A percentile compares a stretch with the other conserved stretches of the same genome.
Evolutionary conservation across 2,797 vertebrate species (phyloP).

Genomic region (Rhadinocentrus ornatus): DNA sequence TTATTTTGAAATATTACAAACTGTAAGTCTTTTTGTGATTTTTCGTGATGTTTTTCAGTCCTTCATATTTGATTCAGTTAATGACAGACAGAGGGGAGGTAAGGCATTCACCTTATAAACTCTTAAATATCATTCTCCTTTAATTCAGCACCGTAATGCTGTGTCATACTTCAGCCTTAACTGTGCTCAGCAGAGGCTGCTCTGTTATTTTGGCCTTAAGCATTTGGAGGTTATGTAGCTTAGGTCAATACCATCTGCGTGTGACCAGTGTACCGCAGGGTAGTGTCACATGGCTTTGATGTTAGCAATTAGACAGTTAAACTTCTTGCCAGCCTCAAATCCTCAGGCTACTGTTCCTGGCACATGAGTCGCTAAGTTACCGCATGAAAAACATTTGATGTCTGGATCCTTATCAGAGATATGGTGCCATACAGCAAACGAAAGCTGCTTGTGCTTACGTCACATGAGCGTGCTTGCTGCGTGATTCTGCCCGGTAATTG

Average conservation of each 20-base stretch:
- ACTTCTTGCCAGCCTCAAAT: slow-evolving; percentile 49
- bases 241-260: slow-evolving; percentile 65
- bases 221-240: slow-evolving; percentile 68
- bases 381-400: slow-evolving; percentile 58
- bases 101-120: neutral
- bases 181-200: slow-evolving; percentile 31
- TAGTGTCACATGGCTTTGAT: slow-evolving; percentile 78
- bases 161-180: slow-evolving; percentile 48
- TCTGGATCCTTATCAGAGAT: slow-evolving; percentile 65
- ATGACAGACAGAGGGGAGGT: neutral
- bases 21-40: neutral
- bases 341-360: slow-evolving; percentile 33
- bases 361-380: slow-evolving; percentile 58
- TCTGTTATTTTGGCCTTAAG: slow-evolving; percentile 67
- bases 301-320: slow-evolving; percentile 59
- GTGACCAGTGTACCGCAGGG: slow-evolving; percentile 53
- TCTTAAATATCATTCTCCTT: neutral
- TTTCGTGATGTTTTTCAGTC: neutral
- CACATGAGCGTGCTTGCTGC: slow-evolving; percentile 30
- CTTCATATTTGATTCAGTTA: neutral
- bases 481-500: slow-evolving; percentile 11
- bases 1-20: slow-evolving; percentile 1
- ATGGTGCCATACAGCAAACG: slow-evolving; percentile 24
- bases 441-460: slow-evolving; percentile 21
- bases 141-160: slow-evolving; percentile 26